Evolutionary conservation across 2,888 invertebrate genomes (phyloP), one percentile per base, ranked within the genome.

Genomic region (Ceriagrion tenellum): DNA sequence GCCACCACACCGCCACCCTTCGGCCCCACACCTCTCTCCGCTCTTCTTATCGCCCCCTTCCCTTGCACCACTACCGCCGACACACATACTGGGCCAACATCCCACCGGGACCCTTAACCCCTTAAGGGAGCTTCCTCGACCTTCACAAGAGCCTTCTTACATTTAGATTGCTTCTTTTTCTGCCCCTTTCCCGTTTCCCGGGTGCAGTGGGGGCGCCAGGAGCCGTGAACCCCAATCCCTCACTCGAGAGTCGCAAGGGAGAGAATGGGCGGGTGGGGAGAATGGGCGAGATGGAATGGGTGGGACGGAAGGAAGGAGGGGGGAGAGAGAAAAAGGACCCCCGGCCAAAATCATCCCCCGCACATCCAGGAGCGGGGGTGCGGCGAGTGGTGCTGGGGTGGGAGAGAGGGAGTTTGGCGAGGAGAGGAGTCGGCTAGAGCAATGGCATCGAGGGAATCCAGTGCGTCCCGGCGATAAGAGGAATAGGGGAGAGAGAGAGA

Each of bases 91-190:
- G 93, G 23, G 30, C 69, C 30, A 35, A 30, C 81, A 81, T 81
- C 81, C 81, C 81, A 35, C 35, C 20, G 47, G 69, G 69, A 74
- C 93, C 74, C 93, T 93, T 93, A 93, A 93, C 93, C 93, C 63
- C 93, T 93, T 47, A 16, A 69, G 93, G 30, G 74, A 69, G 40
- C 69, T 74, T 69, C 69, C 69, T 55, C 55, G 69, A 74, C 93
- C 69, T 93, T 26, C 63, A 40, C 40, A 40, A 63, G 91, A 91
- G 26, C 91, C 63, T 91, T 91, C 91, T 91, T 69, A 91, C 63
- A 69, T 91, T 93, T n/a, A n/a, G 69, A 93, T 93, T 74, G 93
- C 69, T 93, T 93, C 93, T 93, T 93, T 93, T 93, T 93, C 93
- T 69, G 59, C 23, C 26, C 90, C 63, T 23, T 63, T 40, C 12